phyloP scores from a whole-genome alignment of 2,888 invertebrate species.

The Rhingia campestris region DNA sequence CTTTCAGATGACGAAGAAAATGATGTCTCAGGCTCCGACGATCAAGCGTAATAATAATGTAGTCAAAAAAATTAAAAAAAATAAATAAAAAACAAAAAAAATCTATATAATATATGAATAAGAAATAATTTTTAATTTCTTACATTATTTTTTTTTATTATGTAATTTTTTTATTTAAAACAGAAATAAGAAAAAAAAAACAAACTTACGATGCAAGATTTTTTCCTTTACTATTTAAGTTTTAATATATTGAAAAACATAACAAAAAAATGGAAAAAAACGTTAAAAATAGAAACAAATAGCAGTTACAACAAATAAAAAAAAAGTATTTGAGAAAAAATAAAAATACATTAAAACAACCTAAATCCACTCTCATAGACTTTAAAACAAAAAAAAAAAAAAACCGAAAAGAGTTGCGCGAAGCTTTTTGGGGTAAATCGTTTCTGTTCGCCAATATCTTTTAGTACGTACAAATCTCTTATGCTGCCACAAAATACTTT shows the following conservation, averaged over 20 bases:
- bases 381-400: constrained; percentile 63
- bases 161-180: constrained; percentile 81
- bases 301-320: constrained; percentile 69
- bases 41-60: constrained; percentile 83
- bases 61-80: constrained; percentile 79
- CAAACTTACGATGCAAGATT: constrained; percentile 77
- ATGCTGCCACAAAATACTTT: constrained; percentile 61
- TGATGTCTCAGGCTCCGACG: constrained; percentile 82
- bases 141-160: constrained; percentile 82
- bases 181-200: constrained; percentile 78
- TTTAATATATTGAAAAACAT: constrained; percentile 76
- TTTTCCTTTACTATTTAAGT: constrained; percentile 78
- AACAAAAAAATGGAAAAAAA: constrained; percentile 75
- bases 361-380: constrained; percentile 61
- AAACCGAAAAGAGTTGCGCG: constrained; percentile 25
- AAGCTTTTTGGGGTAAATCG: constrained; percentile 38
- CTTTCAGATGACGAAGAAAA: constrained; percentile 81
- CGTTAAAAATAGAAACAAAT: constrained; percentile 64
- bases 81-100: constrained; percentile 78
- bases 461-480: constrained; percentile 42
- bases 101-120: constrained; percentile 80
- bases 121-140: constrained; percentile 82
- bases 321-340: constrained; percentile 72
- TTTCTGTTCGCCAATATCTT: constrained; percentile 56
- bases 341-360: constrained; percentile 69